Evolutionary conservation across 92 coral and sea anemone genomes (phyloP).

Genomic region (Isaurus tuberculatus): DNA sequence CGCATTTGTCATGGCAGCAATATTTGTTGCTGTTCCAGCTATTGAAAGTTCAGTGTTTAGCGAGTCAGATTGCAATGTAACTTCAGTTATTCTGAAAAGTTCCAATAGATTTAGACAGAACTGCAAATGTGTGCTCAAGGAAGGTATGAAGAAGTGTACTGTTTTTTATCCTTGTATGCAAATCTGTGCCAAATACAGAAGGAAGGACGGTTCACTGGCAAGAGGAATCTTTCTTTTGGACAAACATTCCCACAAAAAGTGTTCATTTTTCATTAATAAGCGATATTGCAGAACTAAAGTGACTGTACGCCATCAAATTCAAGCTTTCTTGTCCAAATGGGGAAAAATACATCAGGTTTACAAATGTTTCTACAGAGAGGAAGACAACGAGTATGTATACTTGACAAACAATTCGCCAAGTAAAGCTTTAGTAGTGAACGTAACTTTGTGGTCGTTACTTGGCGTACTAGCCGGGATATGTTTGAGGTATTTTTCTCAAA

Average conservation of each 20-base stretch:
- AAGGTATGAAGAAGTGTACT: slow-evolving; percentile 11
- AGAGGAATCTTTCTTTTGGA: slow-evolving; percentile 10
- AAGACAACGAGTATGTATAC: slow-evolving; percentile 15
- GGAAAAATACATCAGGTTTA: slow-evolving; percentile 3
- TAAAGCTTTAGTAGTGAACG: slow-evolving; percentile 4
- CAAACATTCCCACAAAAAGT: slow-evolving; percentile 14
- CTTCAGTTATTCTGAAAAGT: slow-evolving; percentile 1
- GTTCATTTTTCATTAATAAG: not conserved
- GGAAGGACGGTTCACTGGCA: slow-evolving; percentile 6
- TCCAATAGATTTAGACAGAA: slow-evolving; percentile 3
- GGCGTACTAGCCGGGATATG: slow-evolving; percentile 12
- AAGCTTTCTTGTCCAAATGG: slow-evolving; percentile 17
- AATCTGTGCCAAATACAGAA: slow-evolving; percentile 35
- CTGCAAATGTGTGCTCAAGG: slow-evolving; percentile 1
- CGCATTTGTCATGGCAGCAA: not conserved
- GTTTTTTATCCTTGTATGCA: slow-evolving; percentile 26
- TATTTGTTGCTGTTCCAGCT: slow-evolving; percentile 3
- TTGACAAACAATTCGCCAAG: slow-evolving; percentile 3
- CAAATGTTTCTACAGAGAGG: slow-evolving; percentile 17
- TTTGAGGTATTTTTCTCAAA: not conserved
- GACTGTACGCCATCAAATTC: not conserved
- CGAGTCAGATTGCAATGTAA: slow-evolving; percentile 18
- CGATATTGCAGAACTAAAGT: slow-evolving; percentile 1
- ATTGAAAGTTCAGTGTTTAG: slow-evolving; percentile 24
- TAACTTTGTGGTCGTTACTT: slow-evolving; percentile 21